Conservation (phyloP, 2,113 vertebrate genomes). For the Nannobrachium achirus region DNA sequence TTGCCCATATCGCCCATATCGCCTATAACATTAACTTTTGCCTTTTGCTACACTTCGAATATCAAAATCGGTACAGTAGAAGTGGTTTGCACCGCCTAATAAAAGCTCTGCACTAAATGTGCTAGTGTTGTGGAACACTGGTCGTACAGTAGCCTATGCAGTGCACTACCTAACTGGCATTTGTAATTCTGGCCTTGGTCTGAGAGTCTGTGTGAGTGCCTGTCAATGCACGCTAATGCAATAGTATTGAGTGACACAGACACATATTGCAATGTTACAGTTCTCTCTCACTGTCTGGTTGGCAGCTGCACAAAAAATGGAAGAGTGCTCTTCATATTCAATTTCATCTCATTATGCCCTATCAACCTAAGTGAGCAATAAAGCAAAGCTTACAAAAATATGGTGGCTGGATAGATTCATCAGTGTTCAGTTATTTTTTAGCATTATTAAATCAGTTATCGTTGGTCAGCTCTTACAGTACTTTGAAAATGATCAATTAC, state of each 20-base stretch:
- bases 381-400: not conserved
- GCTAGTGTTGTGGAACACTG: not conserved
- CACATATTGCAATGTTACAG: not conserved
- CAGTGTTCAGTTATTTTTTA: not conserved
- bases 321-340: not conserved
- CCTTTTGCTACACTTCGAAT: too few relatives aligned
- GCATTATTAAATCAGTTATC: too few relatives aligned
- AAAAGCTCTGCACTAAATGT: not conserved
- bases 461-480: too few relatives aligned
- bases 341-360: conserved; percentile 2
- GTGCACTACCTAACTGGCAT: not conserved
- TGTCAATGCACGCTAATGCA: not conserved
- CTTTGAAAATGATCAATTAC: too few relatives aligned
- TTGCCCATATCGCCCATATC: too few relatives aligned
- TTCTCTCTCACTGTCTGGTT: not conserved
- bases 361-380: not conserved
- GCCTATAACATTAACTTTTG: too few relatives aligned
- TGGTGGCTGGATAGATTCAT: not conserved
- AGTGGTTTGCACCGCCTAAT: too few relatives aligned
- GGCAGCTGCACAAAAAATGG: not conserved
- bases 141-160: not conserved
- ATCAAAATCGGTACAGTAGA: too few relatives aligned
- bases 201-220: conserved; percentile 1
- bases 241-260: conserved; percentile 11
- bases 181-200: conserved; percentile 13